Evolutionary conservation across 2,797 vertebrate species (phyloP).

Genomic region (Coluber constrictor): DNA sequence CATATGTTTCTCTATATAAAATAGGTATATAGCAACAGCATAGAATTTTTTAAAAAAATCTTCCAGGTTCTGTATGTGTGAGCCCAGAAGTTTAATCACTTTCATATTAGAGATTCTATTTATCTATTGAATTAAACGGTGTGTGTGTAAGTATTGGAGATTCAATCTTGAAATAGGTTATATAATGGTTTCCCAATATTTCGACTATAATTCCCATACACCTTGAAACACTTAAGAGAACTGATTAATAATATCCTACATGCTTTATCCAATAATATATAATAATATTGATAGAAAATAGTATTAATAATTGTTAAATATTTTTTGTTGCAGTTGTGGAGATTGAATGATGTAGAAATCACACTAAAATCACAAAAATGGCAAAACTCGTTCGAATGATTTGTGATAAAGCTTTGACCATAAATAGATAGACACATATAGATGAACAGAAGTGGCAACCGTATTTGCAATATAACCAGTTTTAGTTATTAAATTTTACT

Average conservation of each 20-base stretch:
- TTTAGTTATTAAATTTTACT: neutral
- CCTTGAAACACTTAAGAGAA: neutral
- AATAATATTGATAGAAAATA: neutral
- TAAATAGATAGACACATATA: neutral
- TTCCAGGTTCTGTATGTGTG: neutral
- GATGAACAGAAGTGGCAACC: neutral
- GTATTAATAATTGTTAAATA: neutral
- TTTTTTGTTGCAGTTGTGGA: neutral
- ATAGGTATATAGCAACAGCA: neutral
- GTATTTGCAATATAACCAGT: neutral
- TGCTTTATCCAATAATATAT: neutral
- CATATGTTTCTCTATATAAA: neutral
- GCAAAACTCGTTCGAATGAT: neutral
- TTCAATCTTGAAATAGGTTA: neutral
- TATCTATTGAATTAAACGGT: neutral
- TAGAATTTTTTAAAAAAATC: neutral
- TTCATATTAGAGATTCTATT: neutral
- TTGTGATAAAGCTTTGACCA: neutral
- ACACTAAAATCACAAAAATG: neutral
- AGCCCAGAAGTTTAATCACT: neutral
- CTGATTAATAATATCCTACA: neutral
- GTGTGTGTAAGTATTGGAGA: neutral
- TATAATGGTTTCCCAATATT: neutral
- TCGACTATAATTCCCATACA: neutral
- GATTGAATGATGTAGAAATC: neutral